phyloP scores from a whole-genome alignment of 2,888 invertebrate species.

The Terebella lapidaria region DNA sequence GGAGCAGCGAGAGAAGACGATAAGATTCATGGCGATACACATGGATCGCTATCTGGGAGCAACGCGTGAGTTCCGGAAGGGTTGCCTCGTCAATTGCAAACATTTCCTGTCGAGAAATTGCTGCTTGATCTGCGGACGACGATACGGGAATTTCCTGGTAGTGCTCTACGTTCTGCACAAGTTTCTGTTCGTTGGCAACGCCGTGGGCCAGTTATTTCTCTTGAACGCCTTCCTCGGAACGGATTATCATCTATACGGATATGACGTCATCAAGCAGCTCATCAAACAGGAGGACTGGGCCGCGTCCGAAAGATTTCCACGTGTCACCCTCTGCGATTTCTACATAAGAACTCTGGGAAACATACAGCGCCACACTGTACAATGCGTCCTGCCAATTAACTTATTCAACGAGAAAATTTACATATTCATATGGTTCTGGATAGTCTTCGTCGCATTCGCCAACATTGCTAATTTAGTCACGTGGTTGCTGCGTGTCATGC shows the following conservation, averaged over 20 bases:
- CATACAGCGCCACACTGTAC: conserved; percentile 32
- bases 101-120: conserved; percentile 46
- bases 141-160: conserved; percentile 52
- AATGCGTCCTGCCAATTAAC: conserved; percentile 28
- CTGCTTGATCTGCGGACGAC: conserved; percentile 31
- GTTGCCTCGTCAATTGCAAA: conserved; percentile 42
- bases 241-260: conserved; percentile 51
- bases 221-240: conserved; percentile 55
- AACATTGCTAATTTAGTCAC: conserved; percentile 24
- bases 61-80: conserved; percentile 48
- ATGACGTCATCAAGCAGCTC: conserved; percentile 54
- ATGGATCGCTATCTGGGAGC: conserved; percentile 53
- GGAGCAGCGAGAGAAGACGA: conserved; percentile 48
- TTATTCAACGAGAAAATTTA: conserved; percentile 49
- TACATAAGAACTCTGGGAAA: conserved; percentile 48
- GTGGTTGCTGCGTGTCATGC: conserved; percentile 18
- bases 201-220: conserved; percentile 55
- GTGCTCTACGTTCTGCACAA: conserved; percentile 53
- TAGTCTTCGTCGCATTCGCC: conserved; percentile 46
- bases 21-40: conserved; percentile 53
- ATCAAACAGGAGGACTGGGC: conserved; percentile 49
- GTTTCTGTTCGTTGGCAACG: conserved; percentile 51
- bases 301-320: conserved; percentile 44
- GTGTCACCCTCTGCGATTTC: conserved; percentile 51
- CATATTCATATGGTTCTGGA: conserved; percentile 53